Conservation (phyloP, 2,888 invertebrate species). For the Drosophila subsilvestris region DNA sequence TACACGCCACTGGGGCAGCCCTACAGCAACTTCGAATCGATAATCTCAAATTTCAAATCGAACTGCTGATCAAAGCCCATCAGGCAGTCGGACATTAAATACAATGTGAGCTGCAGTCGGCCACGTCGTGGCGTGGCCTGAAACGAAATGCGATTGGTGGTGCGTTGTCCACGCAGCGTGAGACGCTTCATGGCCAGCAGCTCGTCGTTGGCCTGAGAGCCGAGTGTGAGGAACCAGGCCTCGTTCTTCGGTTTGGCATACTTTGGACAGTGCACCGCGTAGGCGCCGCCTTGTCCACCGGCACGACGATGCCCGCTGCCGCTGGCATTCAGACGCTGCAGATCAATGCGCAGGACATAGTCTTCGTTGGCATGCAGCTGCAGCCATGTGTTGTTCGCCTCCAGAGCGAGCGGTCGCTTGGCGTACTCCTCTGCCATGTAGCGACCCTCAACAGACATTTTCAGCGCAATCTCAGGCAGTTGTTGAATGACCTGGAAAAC, state of each 20-base stretch:
- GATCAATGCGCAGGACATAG: slow-evolving; percentile 88
- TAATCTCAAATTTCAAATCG: slow-evolving; percentile 86
- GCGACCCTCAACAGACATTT: slow-evolving; percentile 86
- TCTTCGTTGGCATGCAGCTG: slow-evolving; percentile 89
- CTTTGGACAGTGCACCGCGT: slow-evolving; percentile 91
- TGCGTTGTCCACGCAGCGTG: slow-evolving; percentile 85
- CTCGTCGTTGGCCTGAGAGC: slow-evolving; percentile 88
- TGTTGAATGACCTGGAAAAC: slow-evolving; percentile 86
- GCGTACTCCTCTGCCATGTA: slow-evolving; percentile 80
- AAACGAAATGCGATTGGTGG: slow-evolving; percentile 86
- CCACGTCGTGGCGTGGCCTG: slow-evolving; percentile 88
- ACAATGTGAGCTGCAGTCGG: slow-evolving; percentile 90
- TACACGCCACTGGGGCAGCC: background rate
- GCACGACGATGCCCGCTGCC: slow-evolving; percentile 81
- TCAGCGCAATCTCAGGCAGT: slow-evolving; percentile 87
- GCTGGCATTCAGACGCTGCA: slow-evolving; percentile 85
- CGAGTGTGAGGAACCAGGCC: slow-evolving; percentile 96
- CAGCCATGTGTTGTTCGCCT: slow-evolving; percentile 85
- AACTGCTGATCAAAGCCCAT: slow-evolving; percentile 97
- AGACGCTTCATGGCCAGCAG: slow-evolving; percentile 93
- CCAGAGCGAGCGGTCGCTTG: slow-evolving; percentile 81
- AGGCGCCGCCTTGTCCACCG: slow-evolving; percentile 67
- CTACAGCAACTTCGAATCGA: slow-evolving; percentile 63
- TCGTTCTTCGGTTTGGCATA: slow-evolving; percentile 98
- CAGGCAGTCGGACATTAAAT: slow-evolving; percentile 96